These are phyloP conservation scores for Bubo scandiacus DNA, from an alignment of 2,113 vertebrate species.

Conservation along the genomic window DNA sequence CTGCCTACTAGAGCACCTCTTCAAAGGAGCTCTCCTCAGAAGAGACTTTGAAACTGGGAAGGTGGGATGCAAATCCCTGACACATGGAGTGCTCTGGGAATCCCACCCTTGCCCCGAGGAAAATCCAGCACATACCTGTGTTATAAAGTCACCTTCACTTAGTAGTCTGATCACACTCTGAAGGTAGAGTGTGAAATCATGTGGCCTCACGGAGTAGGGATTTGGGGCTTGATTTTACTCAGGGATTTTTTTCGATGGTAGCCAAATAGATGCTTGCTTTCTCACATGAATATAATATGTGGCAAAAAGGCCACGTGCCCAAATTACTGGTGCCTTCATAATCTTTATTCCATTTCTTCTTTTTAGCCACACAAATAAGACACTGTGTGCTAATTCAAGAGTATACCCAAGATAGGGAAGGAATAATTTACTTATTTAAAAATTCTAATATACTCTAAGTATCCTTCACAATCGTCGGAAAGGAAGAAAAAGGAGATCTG, in stretches of 20 bases:
- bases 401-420: neutral
- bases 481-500: neutral
- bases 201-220: neutral
- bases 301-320: neutral
- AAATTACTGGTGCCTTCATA: neutral
- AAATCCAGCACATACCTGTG: neutral
- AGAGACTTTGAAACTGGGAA: neutral
- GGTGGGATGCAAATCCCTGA: neutral
- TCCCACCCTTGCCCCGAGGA: neutral
- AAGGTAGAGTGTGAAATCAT: neutral
- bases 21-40: neutral
- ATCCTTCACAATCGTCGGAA: neutral
- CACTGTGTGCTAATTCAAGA: fast-evolving
- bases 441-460: neutral
- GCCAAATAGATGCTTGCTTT: neutral
- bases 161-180: neutral
- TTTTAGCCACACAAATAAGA: neutral
- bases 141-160: neutral
- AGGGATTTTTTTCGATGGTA: neutral
- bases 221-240: neutral
- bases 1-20: neutral
- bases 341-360: neutral
- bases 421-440: neutral
- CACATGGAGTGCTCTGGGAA: neutral
- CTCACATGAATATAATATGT: neutral